Evolutionary conservation across 2,888 invertebrate genomes (phyloP).

Genomic region (Plutella xylostella): DNA sequence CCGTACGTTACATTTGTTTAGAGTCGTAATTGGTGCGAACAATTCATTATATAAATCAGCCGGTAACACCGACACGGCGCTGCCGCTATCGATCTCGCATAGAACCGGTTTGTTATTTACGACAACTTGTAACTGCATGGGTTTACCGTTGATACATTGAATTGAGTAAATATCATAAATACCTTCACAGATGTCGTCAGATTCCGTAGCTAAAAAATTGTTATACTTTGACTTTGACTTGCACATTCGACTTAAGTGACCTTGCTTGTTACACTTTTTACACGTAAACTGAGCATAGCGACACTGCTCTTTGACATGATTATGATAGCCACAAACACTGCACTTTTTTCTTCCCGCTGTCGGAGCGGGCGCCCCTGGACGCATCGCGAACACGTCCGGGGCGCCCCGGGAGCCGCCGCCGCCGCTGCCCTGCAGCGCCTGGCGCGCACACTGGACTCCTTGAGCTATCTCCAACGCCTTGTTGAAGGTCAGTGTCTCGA

Average conservation of each 20-base stretch:
- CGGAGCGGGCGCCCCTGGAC: background rate
- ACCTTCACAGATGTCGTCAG: constrained; percentile 10
- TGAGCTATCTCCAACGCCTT: constrained; percentile 17
- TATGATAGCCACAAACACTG: constrained; percentile 10
- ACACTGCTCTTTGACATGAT: constrained; percentile 9
- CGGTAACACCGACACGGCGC: constrained; percentile 12
- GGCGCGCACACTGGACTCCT: constrained; percentile 12
- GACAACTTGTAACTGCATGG: constrained; percentile 10
- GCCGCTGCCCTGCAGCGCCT: background rate
- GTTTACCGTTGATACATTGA: constrained; percentile 6
- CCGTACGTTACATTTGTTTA: constrained; percentile 3
- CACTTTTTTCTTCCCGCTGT: background rate
- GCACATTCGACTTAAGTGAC: constrained; percentile 12
- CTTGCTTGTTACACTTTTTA: constrained; percentile 12
- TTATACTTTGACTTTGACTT: background rate
- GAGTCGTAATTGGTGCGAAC: background rate
- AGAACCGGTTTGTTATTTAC: constrained; percentile 5
- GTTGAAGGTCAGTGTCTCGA: constrained; percentile 11
- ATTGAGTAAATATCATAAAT: constrained; percentile 12
- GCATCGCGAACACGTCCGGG: background rate
- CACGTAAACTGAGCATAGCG: constrained; percentile 4
- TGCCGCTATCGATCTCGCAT: constrained; percentile 14
- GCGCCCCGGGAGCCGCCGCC: background rate
- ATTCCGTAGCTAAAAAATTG: constrained; percentile 6
- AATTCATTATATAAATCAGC: background rate